phyloP scores from a whole-genome alignment of 2,113 vertebrate species.

The Lampris megalopsis region DNA sequence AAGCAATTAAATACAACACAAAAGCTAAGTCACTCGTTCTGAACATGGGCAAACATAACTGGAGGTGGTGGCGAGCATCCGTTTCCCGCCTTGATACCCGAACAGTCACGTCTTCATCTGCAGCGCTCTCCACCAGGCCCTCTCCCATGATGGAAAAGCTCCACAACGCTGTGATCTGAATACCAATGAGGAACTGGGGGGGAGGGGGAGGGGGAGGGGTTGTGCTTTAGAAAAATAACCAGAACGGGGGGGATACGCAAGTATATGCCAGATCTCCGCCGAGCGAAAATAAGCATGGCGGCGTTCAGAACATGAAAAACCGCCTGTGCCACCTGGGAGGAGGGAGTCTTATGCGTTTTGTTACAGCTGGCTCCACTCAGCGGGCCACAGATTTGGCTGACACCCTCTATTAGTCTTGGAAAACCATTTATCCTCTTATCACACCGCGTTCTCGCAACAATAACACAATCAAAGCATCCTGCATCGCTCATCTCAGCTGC shows the following conservation, averaged over 20 bases:
- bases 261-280: slow-evolving; percentile 43
- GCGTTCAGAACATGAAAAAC: slow-evolving; percentile 74
- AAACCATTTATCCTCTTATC: slow-evolving; percentile 72
- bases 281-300: slow-evolving; percentile 52
- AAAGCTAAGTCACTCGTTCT: slow-evolving; percentile 7
- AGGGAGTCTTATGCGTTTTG: slow-evolving; percentile 40
- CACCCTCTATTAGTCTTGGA: slow-evolving; percentile 63
- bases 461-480: slow-evolving; percentile 51
- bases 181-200: slow-evolving; percentile 68
- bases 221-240: slow-evolving; percentile 64
- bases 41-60: slow-evolving; percentile 17
- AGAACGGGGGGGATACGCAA: slow-evolving; percentile 69
- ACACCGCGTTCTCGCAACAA: slow-evolving; percentile 52
- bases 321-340: slow-evolving; percentile 36
- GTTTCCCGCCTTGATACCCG: slow-evolving; percentile 46
- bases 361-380: slow-evolving; percentile 71
- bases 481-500: slow-evolving; percentile 42
- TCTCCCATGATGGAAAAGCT: slow-evolving; percentile 35
- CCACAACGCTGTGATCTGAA: slow-evolving; percentile 42
- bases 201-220: slow-evolving; percentile 57
- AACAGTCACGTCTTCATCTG: slow-evolving; percentile 59
- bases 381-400: slow-evolving; percentile 53
- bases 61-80: slow-evolving; percentile 43
- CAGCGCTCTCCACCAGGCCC: slow-evolving; percentile 49
- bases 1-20: too few relatives aligned